Conservation (phyloP, 2,888 invertebrate genomes). For the Mesopsocus fuscifrons region DNA sequence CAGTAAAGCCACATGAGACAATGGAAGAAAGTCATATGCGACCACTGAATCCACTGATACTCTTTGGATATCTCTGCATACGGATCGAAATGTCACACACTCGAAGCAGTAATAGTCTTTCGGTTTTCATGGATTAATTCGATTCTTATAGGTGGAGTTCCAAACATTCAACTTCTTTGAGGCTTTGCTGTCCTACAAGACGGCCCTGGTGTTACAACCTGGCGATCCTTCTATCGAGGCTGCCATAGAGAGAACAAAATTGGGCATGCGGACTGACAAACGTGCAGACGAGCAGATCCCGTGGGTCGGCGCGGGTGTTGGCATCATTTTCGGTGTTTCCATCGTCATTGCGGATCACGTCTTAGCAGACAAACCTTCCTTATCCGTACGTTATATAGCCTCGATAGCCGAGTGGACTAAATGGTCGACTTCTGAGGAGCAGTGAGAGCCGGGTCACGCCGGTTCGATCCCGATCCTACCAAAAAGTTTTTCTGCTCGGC, state of each 20-base stretch:
- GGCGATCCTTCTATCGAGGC: conserved; percentile 41
- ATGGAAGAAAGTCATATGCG: too few species aligned
- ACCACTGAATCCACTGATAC: too few species aligned
- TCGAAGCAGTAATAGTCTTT: too few species aligned
- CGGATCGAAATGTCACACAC: too few species aligned
- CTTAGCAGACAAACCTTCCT: conserved; percentile 40
- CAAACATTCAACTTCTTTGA: conserved; percentile 44
- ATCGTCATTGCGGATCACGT: conserved; percentile 49
- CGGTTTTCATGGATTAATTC: too few species aligned
- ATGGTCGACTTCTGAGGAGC: too few species aligned
- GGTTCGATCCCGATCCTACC: too few species aligned
- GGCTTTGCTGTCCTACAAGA: conserved; percentile 46
- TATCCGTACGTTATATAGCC: conserved; percentile 45
- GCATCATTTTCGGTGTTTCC: conserved; percentile 45
- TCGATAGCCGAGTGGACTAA: too few species aligned
- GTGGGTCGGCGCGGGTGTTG: conserved; percentile 55
- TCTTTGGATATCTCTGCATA: too few species aligned
- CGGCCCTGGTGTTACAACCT: conserved; percentile 45
- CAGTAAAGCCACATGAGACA: too few species aligned
- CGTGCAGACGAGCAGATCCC: conserved; percentile 46
- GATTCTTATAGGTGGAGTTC: conserved; percentile 42
- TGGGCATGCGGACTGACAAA: conserved; percentile 36
- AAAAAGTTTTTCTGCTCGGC: too few species aligned
- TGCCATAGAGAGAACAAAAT: conserved; percentile 38
- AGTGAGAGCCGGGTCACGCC: too few species aligned